Percentiles rank a stretch among this genome's conserved stretches.
These are phyloP conservation scores for Crenichthys baileyi DNA, from an alignment of 2,797 vertebrate species.

Conservation along the genomic window DNA sequence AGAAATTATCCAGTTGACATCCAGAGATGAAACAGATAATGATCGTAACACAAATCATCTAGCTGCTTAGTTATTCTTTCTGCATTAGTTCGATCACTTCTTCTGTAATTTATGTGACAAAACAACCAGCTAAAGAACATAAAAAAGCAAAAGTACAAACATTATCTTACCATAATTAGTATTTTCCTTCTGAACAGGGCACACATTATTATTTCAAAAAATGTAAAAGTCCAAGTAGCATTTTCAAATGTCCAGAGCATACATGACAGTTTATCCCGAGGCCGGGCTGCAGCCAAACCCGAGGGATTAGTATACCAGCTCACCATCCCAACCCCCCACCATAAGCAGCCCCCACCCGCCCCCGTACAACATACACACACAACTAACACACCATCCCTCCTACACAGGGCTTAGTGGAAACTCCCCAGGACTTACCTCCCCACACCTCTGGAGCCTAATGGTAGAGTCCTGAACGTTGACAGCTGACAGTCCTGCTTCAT, in stretches of 20 bases:
- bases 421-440: conserved; percentile 36
- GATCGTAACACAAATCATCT: not conserved
- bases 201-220: conserved; percentile 34
- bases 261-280: conserved; percentile 77
- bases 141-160: conserved; percentile 11
- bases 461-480: conserved; percentile 59
- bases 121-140: conserved; percentile 24
- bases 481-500: conserved; percentile 24
- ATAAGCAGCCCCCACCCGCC: conserved; percentile 52
- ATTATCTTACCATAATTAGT: conserved; percentile 79
- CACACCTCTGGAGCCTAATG: conserved; percentile 32
- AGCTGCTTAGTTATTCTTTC: not conserved
- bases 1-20: not conserved
- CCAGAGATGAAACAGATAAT: not conserved
- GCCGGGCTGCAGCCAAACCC: conserved; percentile 77
- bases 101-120: conserved; percentile 14
- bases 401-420: conserved; percentile 67
- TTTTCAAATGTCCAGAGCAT: conserved; percentile 74
- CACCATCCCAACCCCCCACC: conserved; percentile 76
- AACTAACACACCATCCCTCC: conserved; percentile 67
- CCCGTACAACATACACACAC: conserved; percentile 14
- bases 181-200: conserved; percentile 52
- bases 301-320: conserved; percentile 86
- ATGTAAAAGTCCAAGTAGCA: conserved; percentile 61
- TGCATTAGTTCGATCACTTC: not conserved